Evolutionary conservation across 2,797 vertebrate genomes (phyloP), one percentile per base, ranked within the genome.

Genomic region (Gallinago solitaria): DNA sequence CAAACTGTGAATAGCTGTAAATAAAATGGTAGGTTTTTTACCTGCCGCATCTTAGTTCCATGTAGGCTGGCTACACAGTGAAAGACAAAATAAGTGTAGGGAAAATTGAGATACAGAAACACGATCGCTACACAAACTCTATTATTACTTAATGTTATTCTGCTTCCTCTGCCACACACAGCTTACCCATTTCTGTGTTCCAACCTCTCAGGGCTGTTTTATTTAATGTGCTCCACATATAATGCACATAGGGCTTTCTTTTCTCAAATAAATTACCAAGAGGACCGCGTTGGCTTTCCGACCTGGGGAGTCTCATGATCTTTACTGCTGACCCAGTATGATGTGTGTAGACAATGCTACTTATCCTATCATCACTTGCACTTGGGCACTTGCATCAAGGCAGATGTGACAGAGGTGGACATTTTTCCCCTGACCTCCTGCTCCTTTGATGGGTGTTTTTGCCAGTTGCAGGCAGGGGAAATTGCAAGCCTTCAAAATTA

Each of bases 11-110:
- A 43, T 18, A 77, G 24, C 24, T 83, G 45, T 67, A 95, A 90
- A 92, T 90, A 81, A 90, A 92, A 90, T 80, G 77, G 83, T 39
- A 65, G 23, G 30, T 93, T 93, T 81, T 5, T 19, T 83, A 57
- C 32, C 87, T 73, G 12, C 16, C 75, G 27, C n/a, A 39, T 83
- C 33, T 83, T 73, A 60, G 41, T 51, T 77, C 25, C 41, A 35
- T 12, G 30, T 28, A 65, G 48, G 48, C 8, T 21, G 18, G 12
- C 27, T 95, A 21, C 9, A 37, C 12, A 64, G 15, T 57, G n/a
- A 87, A 93, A 92, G 53, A 94, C 16, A 59, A 93, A 91, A 50
- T 35, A 75, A 68, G 9, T n/a, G 81, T 63, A 84, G 45, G n/a
- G 54, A 56, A 88, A 67, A 61, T 30, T 13, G 48, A 81, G 41